A percentile compares a stretch with the other conserved stretches of the same genome.
Conservation (phyloP, 1,140 invertebrate species). For the Carcinoscorpius rotundicauda region DNA sequence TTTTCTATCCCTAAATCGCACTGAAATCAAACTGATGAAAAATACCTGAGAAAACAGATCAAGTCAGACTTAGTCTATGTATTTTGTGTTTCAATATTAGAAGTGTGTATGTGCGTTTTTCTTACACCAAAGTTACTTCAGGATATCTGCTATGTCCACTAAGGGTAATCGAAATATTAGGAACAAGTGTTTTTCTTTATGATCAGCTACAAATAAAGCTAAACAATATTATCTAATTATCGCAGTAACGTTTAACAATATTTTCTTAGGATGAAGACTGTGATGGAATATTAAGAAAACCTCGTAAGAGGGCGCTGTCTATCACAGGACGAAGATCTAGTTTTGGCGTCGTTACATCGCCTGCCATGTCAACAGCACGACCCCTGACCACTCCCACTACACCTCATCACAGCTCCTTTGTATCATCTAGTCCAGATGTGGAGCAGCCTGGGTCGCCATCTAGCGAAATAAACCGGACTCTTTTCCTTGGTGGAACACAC, state of each 20-base stretch:
- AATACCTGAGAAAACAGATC: too few species aligned
- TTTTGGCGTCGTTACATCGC: conserved; percentile 8
- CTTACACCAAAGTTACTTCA: conserved; percentile 12
- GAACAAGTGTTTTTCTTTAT: neutral
- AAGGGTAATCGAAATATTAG: neutral
- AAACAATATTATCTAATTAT: neutral
- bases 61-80: too few species aligned
- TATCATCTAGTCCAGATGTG: conserved; percentile 12
- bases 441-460: conserved; percentile 1
- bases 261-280: conserved; percentile 29
- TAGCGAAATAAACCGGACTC: neutral
- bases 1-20: too few species aligned
- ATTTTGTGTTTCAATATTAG: neutral
- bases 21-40: too few species aligned
- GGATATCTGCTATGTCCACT: neutral
- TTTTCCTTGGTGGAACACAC: too few species aligned
- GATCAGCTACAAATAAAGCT: neutral
- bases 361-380: conserved; percentile 23
- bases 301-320: conserved; percentile 27
- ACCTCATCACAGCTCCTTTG: conserved; percentile 16
- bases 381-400: conserved; percentile 25
- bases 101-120: conserved; percentile 1
- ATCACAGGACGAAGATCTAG: conserved; percentile 23
- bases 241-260: neutral
- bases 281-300: conserved; percentile 29